Evolutionary conservation across 92 coral and sea anemone genomes (phyloP).

Genomic region (Muricea muricata): DNA sequence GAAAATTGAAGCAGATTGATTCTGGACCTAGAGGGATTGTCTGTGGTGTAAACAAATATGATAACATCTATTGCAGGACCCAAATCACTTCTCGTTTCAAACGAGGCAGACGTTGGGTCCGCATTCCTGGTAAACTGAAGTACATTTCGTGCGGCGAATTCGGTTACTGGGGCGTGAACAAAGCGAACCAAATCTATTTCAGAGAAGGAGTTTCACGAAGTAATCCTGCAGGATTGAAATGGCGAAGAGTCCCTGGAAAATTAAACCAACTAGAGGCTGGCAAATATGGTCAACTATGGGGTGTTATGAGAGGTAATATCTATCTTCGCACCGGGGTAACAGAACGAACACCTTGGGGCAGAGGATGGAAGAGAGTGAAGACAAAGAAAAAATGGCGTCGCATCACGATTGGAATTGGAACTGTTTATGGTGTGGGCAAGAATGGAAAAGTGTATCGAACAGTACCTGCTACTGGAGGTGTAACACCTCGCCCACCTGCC

Average conservation of each 20-base stretch:
- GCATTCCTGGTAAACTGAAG: slow-evolving; percentile 43
- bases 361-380: slow-evolving; percentile 1
- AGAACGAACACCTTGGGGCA: neutral
- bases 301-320: slow-evolving; percentile 27
- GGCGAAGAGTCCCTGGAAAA: slow-evolving; percentile 53
- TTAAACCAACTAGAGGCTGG: slow-evolving; percentile 60
- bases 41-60: slow-evolving; percentile 32
- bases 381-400: slow-evolving; percentile 5
- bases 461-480: neutral
- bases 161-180: slow-evolving; percentile 59
- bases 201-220: slow-evolving; percentile 21
- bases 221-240: slow-evolving; percentile 20
- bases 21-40: slow-evolving; percentile 50
- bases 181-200: slow-evolving; percentile 26
- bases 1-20: slow-evolving; percentile 52
- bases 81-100: slow-evolving; percentile 18
- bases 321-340: slow-evolving; percentile 11
- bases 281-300: slow-evolving; percentile 53
- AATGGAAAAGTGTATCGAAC: neutral
- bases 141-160: slow-evolving; percentile 43
- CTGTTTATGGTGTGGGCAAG: slow-evolving; percentile 18
- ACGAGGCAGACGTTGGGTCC: slow-evolving; percentile 31
- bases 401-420: slow-evolving; percentile 23
- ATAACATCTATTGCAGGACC: slow-evolving; percentile 38
- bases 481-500: neutral